Conservation (phyloP, 2,113 vertebrate genomes). For the Callorhinus ursinus region DNA sequence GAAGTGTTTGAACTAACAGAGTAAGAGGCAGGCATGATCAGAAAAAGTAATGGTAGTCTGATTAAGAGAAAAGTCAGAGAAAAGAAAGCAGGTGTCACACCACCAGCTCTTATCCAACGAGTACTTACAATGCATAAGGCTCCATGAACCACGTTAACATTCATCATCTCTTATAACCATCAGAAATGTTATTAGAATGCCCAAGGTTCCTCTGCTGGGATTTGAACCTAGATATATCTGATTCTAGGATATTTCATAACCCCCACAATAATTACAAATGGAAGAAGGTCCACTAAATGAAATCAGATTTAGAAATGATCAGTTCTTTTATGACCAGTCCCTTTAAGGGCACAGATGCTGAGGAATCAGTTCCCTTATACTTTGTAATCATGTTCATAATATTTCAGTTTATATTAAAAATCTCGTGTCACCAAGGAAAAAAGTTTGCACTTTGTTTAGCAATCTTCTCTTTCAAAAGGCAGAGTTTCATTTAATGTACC, state of each 20-base stretch:
- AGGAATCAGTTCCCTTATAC: background rate
- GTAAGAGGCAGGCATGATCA: background rate
- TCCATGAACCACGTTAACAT: background rate
- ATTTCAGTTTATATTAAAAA: constrained; percentile 19
- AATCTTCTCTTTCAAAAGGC: background rate
- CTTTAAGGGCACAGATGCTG: background rate
- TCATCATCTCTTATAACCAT: background rate
- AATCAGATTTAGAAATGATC: background rate
- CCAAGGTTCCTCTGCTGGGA: background rate
- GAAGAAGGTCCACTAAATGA: background rate
- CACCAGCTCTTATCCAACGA: background rate
- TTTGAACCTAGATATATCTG: background rate
- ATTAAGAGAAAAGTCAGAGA: background rate
- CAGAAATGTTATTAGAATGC: background rate
- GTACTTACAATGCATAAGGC: background rate
- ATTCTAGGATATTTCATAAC: background rate
- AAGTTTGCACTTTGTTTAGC: background rate
- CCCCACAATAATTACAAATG: background rate
- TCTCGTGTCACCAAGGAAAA: background rate
- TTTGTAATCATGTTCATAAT: background rate
- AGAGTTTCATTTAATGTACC: background rate
- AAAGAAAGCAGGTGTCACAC: background rate
- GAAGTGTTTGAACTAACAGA: background rate
- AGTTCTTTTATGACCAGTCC: background rate
- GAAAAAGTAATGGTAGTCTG: background rate